Evolutionary conservation across 2,888 invertebrate genomes (phyloP).

Genomic region (Nephrotoma appendiculata): DNA sequence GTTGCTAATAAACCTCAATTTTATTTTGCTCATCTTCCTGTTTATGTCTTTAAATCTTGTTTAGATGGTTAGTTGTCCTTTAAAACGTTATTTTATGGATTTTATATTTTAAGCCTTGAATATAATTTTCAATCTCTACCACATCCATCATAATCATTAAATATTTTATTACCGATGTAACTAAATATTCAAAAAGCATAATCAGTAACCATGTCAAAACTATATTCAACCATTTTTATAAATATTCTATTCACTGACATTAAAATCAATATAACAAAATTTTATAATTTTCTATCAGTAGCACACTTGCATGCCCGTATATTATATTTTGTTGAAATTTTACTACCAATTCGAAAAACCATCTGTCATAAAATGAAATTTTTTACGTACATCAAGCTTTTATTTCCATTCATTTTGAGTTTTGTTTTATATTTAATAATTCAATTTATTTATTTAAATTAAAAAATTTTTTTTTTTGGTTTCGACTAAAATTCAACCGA

Average conservation of each 20-base stretch:
- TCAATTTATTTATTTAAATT: not conserved
- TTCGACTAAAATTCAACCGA: not conserved
- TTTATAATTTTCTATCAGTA: not conserved
- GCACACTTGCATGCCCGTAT: not conserved
- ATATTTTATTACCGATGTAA: too few species aligned
- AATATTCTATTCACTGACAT: not conserved
- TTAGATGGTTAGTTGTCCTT: too few species aligned
- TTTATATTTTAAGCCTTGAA: too few species aligned
- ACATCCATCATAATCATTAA: too few species aligned
- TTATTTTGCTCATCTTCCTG: too few species aligned
- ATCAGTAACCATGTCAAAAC: not conserved
- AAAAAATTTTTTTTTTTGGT: not conserved
- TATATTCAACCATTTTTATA: not conserved
- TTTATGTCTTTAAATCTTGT: too few species aligned
- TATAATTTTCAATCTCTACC: too few species aligned
- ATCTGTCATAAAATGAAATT: not conserved
- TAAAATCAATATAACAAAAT: not conserved
- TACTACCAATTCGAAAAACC: not conserved
- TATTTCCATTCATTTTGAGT: not conserved
- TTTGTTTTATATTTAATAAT: not conserved
- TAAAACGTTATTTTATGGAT: too few species aligned
- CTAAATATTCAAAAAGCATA: not conserved
- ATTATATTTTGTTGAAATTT: not conserved
- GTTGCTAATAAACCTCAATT: too few species aligned
- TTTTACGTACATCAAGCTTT: not conserved